A percentile compares a stretch with the other conserved stretches of the same genome.
These are phyloP conservation scores for Epizoanthus ramosus DNA, from an alignment of 92 coral and sea anemone species.

Conservation along the genomic window DNA sequence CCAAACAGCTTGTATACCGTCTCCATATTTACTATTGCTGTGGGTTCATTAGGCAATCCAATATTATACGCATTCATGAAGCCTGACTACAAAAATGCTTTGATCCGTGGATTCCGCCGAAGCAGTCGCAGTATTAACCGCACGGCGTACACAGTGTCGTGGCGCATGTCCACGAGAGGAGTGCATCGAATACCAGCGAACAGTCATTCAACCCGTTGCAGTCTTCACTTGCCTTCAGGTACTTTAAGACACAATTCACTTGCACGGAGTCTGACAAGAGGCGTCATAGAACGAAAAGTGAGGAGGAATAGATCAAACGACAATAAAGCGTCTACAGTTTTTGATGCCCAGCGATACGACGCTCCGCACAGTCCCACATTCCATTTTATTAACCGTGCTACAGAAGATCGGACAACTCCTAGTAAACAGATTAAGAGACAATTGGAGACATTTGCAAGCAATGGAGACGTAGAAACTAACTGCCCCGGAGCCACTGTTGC, in stretches of 20 bases:
- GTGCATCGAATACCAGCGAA: conserved; percentile 9
- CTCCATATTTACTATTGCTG: conserved; percentile 33
- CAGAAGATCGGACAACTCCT: background rate
- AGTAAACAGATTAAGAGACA: background rate
- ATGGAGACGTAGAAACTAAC: no score
- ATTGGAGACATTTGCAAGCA: no score
- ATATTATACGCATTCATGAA: conserved; percentile 43
- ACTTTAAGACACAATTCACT: conserved; percentile 1
- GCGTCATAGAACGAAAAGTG: background rate
- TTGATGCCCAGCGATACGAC: background rate
- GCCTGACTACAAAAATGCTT: conserved; percentile 24
- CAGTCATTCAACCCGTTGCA: conserved; percentile 5
- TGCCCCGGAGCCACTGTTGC: background rate
- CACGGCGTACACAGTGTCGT: conserved; percentile 1
- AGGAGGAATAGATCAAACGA: background rate
- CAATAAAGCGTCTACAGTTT: background rate
- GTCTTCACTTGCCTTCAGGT: background rate
- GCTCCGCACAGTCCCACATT: conserved; percentile 10
- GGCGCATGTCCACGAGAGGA: conserved; percentile 5
- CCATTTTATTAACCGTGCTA: background rate
- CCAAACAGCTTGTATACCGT: conserved; percentile 28
- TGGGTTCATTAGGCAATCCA: conserved; percentile 29
- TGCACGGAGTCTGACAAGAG: conserved; percentile 14
- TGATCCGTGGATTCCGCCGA: background rate
- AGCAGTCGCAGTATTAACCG: background rate